Evolutionary conservation across 1,140 invertebrate genomes (phyloP), one percentile per base, ranked within the genome.

Genomic region (Plectrocnemia conspersa): DNA sequence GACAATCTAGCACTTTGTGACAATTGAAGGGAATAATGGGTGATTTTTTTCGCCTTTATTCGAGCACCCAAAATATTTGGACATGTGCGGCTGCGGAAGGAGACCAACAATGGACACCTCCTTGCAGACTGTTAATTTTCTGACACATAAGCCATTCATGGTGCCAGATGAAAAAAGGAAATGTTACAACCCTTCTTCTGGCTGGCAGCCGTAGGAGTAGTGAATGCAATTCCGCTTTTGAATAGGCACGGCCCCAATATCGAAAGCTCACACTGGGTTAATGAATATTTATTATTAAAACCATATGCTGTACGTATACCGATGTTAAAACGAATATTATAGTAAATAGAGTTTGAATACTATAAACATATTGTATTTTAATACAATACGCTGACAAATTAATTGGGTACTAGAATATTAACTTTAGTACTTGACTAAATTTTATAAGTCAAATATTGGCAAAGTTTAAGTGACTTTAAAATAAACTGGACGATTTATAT

Each of bases 51-150:
- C 29, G 7, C 19, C 45, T 23, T 47, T 47, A 47, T 47, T 18
- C 45, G 22, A 6, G 15, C 21, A 50, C 47, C 32, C 29, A 50
- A 50, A 50, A 50, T 50, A 50, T 50, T 50, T 50, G 33, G 47
- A 50, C 47, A 29, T 50, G 47, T 38, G 33, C 24, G 33, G 35
- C 7, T 38, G 18, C 15, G n/a, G n/a, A n/a, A n/a, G n/a, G n/a
- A n/a, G n/a, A n/a, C 35, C 35, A 38, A 50, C 47, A 50, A 50
- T 15, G 21, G 47, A 38, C 32, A 27, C 21, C 47, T 23, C 32
- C 33, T 50, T 50, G 19, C 13, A 24, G 16, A 47, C 45, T 47
- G 45, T 47, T 47, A 47, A 47, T 47, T 47, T 47, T 47, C 45
- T 47, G 18, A 21, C 47, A 38, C 7, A 10, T 6, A 38, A 10